Percentiles rank a stretch among this genome's conserved stretches.
Evolutionary conservation across 2,797 vertebrate species (phyloP).

Genomic region (Schizopygopsis malacanthus): DNA sequence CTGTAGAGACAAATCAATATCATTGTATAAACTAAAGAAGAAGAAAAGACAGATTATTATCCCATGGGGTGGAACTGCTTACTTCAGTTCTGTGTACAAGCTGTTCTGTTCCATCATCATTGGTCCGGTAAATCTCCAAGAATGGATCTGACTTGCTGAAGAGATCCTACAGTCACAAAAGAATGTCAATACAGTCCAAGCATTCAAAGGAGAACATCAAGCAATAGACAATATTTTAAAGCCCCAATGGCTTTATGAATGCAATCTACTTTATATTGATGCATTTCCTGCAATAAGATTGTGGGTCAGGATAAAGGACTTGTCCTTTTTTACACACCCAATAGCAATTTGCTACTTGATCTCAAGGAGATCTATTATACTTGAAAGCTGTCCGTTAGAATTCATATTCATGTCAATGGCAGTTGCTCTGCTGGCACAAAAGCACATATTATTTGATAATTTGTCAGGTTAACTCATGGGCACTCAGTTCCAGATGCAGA

Average conservation of each 20-base stretch:
- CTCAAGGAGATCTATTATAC: neutral
- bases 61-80: constrained; percentile 38
- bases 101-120: constrained; percentile 88
- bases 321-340: neutral
- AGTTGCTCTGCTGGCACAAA: neutral
- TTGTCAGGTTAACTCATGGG: neutral
- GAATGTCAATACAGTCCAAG: neutral
- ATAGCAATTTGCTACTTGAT: neutral
- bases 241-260: neutral
- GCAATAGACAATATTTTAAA: neutral
- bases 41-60: constrained; percentile 8
- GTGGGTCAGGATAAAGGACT: neutral
- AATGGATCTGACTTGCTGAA: constrained; percentile 98
- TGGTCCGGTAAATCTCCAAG: constrained; percentile 92
- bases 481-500: neutral
- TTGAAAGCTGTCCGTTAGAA: neutral
- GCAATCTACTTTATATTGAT: neutral
- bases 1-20: constrained; percentile 69
- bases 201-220: constrained; percentile 17
- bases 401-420: neutral
- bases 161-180: constrained; percentile 81
- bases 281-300: neutral
- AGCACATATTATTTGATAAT: neutral
- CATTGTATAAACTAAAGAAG: neutral
- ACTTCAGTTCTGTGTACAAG: constrained; percentile 96